Percentiles rank a stretch among this genome's conserved stretches.
Conservation (phyloP, 2,113 vertebrate genomes). For the Diphyllodes magnificus region DNA sequence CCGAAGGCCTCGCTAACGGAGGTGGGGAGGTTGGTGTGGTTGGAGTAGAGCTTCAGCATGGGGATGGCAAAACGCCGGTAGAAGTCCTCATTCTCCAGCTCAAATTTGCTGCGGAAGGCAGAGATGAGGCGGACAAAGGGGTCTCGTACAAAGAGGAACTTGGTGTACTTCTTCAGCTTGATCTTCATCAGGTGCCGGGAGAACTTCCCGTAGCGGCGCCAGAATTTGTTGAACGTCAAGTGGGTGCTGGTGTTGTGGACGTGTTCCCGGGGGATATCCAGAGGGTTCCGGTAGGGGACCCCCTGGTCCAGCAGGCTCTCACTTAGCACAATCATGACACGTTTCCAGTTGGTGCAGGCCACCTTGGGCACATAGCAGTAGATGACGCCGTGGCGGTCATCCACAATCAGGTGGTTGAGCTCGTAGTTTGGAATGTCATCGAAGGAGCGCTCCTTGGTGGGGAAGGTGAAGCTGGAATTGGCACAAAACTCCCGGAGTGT, state of each 20-base stretch:
- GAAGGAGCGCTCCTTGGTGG: conserved; percentile 89
- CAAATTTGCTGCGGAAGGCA: conserved; percentile 94
- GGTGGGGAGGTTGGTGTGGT: conserved; percentile 80
- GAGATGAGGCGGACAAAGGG: conserved; percentile 97
- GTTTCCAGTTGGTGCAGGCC: conserved; percentile 97
- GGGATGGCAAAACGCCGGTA: conserved; percentile 85
- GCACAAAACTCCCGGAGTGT: conserved; percentile 79
- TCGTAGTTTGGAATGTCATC: conserved; percentile 97
- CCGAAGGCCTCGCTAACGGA: conserved; percentile 85
- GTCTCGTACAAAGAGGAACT: conserved; percentile 95
- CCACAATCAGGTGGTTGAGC: conserved; percentile 94
- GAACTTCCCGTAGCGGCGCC: conserved; percentile 92
- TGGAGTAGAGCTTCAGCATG: conserved; percentile 86
- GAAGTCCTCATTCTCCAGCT: conserved; percentile 89
- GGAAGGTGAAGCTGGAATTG: conserved; percentile 84
- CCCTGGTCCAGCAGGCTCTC: conserved; percentile 87
- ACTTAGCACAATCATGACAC: conserved; percentile 94
- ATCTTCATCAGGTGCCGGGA: conserved; percentile 95
- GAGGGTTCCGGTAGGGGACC: conserved; percentile 83
- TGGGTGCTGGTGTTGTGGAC: conserved; percentile 92
- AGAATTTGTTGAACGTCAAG: conserved; percentile 96
- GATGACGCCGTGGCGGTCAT: conserved; percentile 92
- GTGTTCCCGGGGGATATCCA: conserved; percentile 82
- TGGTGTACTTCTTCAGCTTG: conserved; percentile 95
- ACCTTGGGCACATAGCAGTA: conserved; percentile 99